Evolutionary conservation across 2,113 vertebrate genomes (phyloP).

Genomic region (Oxyura jamaicensis): DNA sequence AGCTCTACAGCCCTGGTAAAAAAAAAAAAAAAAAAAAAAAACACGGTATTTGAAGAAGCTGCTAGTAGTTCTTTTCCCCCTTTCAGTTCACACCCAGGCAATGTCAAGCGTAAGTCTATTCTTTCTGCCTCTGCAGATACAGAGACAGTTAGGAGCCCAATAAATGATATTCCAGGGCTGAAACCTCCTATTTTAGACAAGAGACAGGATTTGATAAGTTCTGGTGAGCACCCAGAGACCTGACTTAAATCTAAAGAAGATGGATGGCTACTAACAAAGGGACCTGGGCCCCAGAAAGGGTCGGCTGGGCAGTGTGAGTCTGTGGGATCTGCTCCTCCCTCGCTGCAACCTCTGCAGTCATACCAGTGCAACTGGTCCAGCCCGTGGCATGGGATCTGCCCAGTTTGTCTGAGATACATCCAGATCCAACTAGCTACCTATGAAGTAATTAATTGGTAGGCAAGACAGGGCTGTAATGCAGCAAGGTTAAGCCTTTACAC

Average conservation of each 20-base stretch:
- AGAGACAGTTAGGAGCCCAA: background rate
- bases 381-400: background rate
- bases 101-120: background rate
- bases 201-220: background rate
- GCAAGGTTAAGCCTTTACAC: background rate
- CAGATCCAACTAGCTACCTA: background rate
- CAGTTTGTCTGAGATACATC: background rate
- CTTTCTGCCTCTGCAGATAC: slow-evolving; percentile 15
- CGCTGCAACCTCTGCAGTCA: background rate
- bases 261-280: background rate
- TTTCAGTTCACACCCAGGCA: background rate
- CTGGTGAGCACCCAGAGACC: background rate
- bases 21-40: slow-evolving; percentile 56
- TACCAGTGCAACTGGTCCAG: background rate
- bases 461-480: background rate
- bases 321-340: background rate
- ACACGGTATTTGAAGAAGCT: slow-evolving; percentile 72
- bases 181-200: background rate
- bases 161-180: background rate
- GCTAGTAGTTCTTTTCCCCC: background rate
- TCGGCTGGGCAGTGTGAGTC: background rate
- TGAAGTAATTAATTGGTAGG: background rate
- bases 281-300: background rate
- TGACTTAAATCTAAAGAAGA: background rate
- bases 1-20: slow-evolving; percentile 54